Evolutionary conservation across 2,888 invertebrate genomes (phyloP).

Genomic region (Pachymerium ferrugineum): DNA sequence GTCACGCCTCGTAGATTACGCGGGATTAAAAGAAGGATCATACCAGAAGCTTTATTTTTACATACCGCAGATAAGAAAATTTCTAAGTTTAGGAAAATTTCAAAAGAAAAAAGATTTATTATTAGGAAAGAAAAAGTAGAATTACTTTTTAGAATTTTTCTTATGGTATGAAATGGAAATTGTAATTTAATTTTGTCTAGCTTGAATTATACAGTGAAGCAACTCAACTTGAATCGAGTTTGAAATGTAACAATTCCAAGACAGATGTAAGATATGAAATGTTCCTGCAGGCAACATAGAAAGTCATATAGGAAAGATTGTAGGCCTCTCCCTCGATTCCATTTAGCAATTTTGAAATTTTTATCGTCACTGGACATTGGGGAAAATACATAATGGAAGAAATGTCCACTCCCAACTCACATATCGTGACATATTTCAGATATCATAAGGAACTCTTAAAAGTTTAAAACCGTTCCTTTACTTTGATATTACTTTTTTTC

Average conservation of each 20-base stretch:
- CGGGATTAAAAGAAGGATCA: too few relatives aligned
- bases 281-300: conserved; percentile 18
- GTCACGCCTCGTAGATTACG: too few relatives aligned
- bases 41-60: too few relatives aligned
- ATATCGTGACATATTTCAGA: not conserved
- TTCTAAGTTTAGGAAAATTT: too few relatives aligned
- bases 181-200: not conserved
- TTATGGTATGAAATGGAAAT: not conserved
- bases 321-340: conserved; percentile 15
- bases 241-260: conserved; percentile 21
- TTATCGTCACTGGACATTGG: conserved; percentile 10
- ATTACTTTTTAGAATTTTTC: too few relatives aligned
- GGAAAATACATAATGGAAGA: conserved; percentile 18
- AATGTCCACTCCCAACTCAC: not conserved
- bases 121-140: not conserved
- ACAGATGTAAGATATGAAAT: conserved; percentile 15
- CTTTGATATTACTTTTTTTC: too few relatives aligned
- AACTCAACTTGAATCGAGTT: conserved; percentile 6
- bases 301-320: conserved; percentile 21
- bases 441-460: not conserved
- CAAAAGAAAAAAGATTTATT: not conserved
- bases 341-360: conserved; percentile 21
- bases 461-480: too few relatives aligned
- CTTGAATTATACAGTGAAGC: conserved; percentile 6
- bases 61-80: too few relatives aligned